phyloP scores from a whole-genome alignment of 2,113 vertebrate genomes.

The Collichthys lucidus region DNA sequence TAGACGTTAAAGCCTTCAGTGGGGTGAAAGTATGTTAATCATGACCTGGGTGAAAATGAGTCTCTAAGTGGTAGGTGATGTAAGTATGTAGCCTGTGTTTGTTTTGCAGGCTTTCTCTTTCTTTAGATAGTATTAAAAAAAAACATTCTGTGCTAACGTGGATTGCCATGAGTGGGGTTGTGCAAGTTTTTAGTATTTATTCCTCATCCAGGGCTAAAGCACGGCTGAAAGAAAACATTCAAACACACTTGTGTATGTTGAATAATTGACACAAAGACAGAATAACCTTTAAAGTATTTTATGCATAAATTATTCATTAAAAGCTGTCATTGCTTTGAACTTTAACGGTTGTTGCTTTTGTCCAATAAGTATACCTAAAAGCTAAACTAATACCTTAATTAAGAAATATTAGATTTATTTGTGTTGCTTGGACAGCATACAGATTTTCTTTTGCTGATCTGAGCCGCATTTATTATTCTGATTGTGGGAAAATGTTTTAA shows the following conservation, averaged over 20 bases:
- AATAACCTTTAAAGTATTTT: neutral
- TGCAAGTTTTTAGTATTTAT: neutral
- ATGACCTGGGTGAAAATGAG: neutral
- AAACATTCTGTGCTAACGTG: neutral
- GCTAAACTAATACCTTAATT: too few relatives aligned
- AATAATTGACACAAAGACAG: neutral
- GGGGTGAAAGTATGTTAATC: neutral
- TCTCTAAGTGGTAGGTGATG: neutral
- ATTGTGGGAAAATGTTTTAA: too few relatives aligned
- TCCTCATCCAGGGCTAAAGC: neutral
- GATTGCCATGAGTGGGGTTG: slow-evolving; percentile 10
- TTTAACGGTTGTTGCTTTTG: too few relatives aligned
- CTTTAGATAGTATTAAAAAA: neutral
- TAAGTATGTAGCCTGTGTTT: neutral
- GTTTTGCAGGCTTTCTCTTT: neutral
- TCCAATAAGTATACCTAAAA: too few relatives aligned
- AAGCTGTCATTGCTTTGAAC: too few relatives aligned
- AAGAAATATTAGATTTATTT: too few relatives aligned
- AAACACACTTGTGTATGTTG: neutral
- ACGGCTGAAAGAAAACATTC: neutral
- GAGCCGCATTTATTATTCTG: too few relatives aligned
- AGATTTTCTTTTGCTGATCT: too few relatives aligned
- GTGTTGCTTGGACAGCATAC: too few relatives aligned
- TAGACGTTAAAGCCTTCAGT: neutral
- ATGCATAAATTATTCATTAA: too few relatives aligned